Percentiles rank a stretch among this genome's conserved stretches.
Conservation (phyloP, 2,888 invertebrate species). For the Himalopsyche kuldschensis region DNA sequence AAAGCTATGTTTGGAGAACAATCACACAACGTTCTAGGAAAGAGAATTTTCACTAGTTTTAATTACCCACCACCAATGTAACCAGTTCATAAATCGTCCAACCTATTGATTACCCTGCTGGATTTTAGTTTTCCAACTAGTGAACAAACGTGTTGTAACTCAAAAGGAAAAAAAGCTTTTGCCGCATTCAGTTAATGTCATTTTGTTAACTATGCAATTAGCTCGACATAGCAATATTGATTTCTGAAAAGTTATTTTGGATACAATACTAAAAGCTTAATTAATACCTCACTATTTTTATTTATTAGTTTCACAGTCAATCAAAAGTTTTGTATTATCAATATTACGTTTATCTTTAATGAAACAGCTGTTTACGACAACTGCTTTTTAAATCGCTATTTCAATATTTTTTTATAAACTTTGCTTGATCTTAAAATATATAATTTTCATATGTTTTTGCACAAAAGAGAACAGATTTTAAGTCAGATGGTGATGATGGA, state of each 20-base stretch:
- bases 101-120: constrained; percentile 26
- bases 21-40: constrained; percentile 6
- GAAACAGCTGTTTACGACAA: too few relatives aligned
- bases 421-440: too few relatives aligned
- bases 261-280: too few relatives aligned
- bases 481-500: too few relatives aligned
- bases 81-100: constrained; percentile 36
- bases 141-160: not conserved
- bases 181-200: not conserved
- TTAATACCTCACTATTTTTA: too few relatives aligned
- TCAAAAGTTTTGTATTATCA: too few relatives aligned
- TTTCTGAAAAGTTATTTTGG: not conserved
- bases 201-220: not conserved
- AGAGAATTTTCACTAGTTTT: constrained; percentile 27
- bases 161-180: not conserved
- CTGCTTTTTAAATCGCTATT: too few relatives aligned
- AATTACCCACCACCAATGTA: constrained; percentile 28
- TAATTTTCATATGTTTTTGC: too few relatives aligned
- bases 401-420: too few relatives aligned
- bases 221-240: not conserved
- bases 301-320: too few relatives aligned
- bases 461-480: too few relatives aligned
- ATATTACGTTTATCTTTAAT: too few relatives aligned
- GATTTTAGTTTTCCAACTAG: constrained; percentile 30
- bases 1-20: not conserved